Conservation (phyloP, 2,888 invertebrate genomes). For the Lathronympha strigana region DNA sequence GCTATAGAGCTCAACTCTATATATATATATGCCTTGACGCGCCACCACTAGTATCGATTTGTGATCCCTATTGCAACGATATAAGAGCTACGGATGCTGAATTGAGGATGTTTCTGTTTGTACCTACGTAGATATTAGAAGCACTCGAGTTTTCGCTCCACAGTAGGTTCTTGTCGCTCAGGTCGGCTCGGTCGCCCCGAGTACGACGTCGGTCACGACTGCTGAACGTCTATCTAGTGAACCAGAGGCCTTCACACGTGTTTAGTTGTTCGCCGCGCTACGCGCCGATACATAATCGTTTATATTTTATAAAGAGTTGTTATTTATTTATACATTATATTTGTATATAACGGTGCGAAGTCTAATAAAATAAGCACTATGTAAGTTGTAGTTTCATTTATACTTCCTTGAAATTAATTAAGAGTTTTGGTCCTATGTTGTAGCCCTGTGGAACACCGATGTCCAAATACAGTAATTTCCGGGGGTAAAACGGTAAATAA, state of each 20-base stretch:
- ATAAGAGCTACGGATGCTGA: no score
- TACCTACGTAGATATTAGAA: no score
- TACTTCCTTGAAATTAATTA: neutral
- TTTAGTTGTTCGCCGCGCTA: conserved; percentile 60
- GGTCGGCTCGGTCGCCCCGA: no score
- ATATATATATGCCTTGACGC: no score
- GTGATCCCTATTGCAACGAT: no score
- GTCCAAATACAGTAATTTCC: neutral
- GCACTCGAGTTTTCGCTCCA: no score
- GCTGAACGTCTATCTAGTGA: conserved; percentile 45
- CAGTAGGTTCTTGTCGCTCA: no score
- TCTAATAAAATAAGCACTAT: conserved; percentile 80
- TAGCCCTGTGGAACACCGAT: conserved; percentile 11
- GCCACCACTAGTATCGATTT: no score
- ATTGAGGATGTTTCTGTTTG: no score
- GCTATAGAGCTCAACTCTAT: no score
- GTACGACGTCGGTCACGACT: conserved; percentile 26
- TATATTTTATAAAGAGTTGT: conserved; percentile 82
- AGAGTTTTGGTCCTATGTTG: neutral
- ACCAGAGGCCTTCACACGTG: conserved; percentile 70
- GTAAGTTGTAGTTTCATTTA: conserved; percentile 59
- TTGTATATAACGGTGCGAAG: conserved; percentile 81
- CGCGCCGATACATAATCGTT: conserved; percentile 59
- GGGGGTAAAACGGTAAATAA: no score
- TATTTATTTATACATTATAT: conserved; percentile 83